These are phyloP conservation scores for Poecilia picta DNA, from an alignment of 2,797 vertebrate genomes.

Conservation along the genomic window DNA sequence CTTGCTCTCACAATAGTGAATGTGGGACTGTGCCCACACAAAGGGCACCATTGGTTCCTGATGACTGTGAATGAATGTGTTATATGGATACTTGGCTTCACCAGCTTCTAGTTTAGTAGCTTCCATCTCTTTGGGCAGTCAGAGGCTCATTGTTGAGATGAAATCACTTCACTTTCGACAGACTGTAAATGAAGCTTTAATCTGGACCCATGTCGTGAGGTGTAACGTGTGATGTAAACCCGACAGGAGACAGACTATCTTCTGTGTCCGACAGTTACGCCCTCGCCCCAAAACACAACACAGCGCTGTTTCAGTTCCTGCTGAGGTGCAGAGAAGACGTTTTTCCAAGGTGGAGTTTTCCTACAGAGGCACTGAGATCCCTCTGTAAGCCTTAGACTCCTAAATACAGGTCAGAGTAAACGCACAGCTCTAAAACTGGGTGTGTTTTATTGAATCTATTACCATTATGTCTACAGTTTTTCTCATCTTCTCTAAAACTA, in stretches of 20 bases:
- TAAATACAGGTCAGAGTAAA: not conserved
- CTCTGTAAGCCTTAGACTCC: conserved; percentile 9
- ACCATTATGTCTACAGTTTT: not conserved
- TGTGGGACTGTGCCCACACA: conserved; percentile 68
- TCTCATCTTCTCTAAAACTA: not conserved
- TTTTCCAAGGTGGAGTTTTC: conserved; percentile 70
- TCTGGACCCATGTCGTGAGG: not conserved
- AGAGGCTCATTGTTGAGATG: not conserved
- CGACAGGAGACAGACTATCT: conserved; percentile 54
- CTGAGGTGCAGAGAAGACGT: conserved; percentile 38
- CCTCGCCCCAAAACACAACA: conserved; percentile 68
- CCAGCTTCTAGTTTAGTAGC: conserved; percentile 10
- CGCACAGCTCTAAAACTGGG: not conserved
- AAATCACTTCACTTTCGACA: not conserved
- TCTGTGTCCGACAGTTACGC: conserved; percentile 62
- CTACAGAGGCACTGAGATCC: conserved; percentile 24
- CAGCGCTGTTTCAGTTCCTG: conserved; percentile 68
- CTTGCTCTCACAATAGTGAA: conserved; percentile 55
- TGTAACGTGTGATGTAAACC: conserved; percentile 20
- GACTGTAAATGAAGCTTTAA: not conserved
- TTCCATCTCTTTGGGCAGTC: conserved; percentile 4
- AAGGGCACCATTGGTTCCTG: conserved; percentile 55
- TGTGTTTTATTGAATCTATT: not conserved
- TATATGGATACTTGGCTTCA: conserved; percentile 62
- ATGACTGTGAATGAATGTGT: conserved; percentile 59